Percentiles rank a stretch among this genome's conserved stretches.
Evolutionary conservation across 2,797 vertebrate species (phyloP).

Genomic region (Sternotherus odoratus): DNA sequence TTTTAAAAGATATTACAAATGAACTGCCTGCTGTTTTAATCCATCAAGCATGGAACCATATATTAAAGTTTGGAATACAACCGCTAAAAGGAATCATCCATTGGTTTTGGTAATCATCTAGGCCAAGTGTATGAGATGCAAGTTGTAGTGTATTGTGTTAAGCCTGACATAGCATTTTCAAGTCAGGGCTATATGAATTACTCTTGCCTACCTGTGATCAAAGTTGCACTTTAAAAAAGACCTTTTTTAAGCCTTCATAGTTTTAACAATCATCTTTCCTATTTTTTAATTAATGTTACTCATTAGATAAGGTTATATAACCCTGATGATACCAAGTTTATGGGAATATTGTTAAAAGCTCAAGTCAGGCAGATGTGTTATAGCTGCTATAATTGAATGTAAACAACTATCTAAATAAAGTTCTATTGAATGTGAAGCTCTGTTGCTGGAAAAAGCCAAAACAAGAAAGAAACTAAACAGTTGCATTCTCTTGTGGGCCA

Average conservation of each 20-base stretch:
- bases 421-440: neutral
- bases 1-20: slow-evolving; percentile 26
- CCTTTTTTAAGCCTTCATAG: neutral
- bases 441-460: neutral
- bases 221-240: neutral
- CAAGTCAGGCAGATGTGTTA: neutral
- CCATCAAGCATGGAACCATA: neutral
- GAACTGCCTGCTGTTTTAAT: slow-evolving; percentile 11
- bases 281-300: neutral
- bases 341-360: neutral
- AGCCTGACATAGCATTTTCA: neutral
- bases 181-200: neutral
- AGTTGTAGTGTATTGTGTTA: neutral
- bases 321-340: neutral
- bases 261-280: neutral
- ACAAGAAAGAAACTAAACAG: neutral
- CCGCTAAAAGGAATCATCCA: neutral
- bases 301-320: neutral
- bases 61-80: slow-evolving; percentile 4
- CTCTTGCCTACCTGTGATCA: neutral
- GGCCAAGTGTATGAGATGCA: neutral
- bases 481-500: neutral
- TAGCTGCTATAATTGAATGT: neutral
- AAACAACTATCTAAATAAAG: neutral
- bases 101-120: neutral